Evolutionary conservation across 2,797 vertebrate genomes (phyloP), one percentile per base, ranked within the genome.

Genomic region (Leptatherina wallacei): DNA sequence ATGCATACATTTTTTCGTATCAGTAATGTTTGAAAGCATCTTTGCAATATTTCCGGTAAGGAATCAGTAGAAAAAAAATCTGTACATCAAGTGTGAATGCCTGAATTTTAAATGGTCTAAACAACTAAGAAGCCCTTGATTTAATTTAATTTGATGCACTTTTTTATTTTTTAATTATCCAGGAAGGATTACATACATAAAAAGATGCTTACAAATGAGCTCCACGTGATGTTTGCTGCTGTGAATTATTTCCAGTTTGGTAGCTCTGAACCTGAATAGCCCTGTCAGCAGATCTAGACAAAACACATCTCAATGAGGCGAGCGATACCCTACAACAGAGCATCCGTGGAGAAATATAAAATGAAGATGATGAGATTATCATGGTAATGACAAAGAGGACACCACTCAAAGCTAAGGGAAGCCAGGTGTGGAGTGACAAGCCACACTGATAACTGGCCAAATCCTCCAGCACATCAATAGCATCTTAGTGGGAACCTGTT

Each of bases 291-390:
- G 30, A 16, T 9, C 27, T 51, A 38, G 36, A 9, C 10, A 6
- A 4, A 29, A 73, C 18, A 55, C 36, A 52, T 42, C 24, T 44
- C 61, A 67, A 55, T 33, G 32, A 11, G 40, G 62, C 60, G 60
- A 82, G 27, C 51, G 57, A 35, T 69, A 76, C 55, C 69, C 49
- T 59, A 60, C 57, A 54, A 74, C 75, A 80, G 75, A 74, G 44
- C 64, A 44, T 74, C 71, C 11, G 65, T n/a, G 55, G 35, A n/a
- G 29, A 69, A 76, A 55, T 11, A 6, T 1, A 22, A 71, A 52
- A 71, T 42, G 49, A 61, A 4, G 38, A 65, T 13, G 13, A 64
- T 38, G 42, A 75, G 81, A 83, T 85, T 66, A 83, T 77, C 42
- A 68, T 33, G 65, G 64, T 47, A 61, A 69, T 71, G 75, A 68